A percentile compares a stretch with the other conserved stretches of the same genome.
Conservation (phyloP, 2,888 invertebrate genomes). For the Heteropelma amictum region DNA sequence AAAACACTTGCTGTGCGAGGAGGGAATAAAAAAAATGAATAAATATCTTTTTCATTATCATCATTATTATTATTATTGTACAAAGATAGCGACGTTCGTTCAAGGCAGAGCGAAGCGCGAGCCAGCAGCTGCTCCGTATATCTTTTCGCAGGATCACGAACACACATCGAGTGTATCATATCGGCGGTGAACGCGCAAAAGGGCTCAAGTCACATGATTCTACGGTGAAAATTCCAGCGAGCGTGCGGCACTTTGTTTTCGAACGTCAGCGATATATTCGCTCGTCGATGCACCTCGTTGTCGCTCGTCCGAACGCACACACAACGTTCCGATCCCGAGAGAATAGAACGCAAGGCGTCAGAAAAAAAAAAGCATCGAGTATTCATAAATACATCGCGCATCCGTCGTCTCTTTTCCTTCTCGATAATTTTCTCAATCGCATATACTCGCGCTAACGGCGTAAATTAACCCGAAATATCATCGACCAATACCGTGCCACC, state of each 20-base stretch:
- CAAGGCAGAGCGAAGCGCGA: constrained; percentile 28
- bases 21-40: too few species aligned
- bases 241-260: neutral
- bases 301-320: constrained; percentile 21
- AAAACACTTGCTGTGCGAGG: too few species aligned
- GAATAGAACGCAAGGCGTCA: neutral
- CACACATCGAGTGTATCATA: constrained; percentile 57
- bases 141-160: constrained; percentile 69
- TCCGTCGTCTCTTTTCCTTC: neutral
- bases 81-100: neutral
- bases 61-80: neutral
- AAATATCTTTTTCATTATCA: neutral
- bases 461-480: constrained; percentile 72
- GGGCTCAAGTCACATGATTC: neutral
- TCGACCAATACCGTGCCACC: constrained; percentile 66
- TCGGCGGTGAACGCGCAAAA: constrained; percentile 30
- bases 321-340: neutral
- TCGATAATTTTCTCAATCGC: too few species aligned
- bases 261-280: constrained; percentile 26
- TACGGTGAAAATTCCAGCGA: neutral
- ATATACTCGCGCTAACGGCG: too few species aligned
- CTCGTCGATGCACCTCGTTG: constrained; percentile 1
- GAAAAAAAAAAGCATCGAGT: neutral
- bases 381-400: too few species aligned
- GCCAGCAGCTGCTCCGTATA: constrained; percentile 68